Percentiles rank a stretch among this genome's conserved stretches.
Evolutionary conservation across 2,113 vertebrate genomes (phyloP).

Genomic region (Pygoscelis adeliae): DNA sequence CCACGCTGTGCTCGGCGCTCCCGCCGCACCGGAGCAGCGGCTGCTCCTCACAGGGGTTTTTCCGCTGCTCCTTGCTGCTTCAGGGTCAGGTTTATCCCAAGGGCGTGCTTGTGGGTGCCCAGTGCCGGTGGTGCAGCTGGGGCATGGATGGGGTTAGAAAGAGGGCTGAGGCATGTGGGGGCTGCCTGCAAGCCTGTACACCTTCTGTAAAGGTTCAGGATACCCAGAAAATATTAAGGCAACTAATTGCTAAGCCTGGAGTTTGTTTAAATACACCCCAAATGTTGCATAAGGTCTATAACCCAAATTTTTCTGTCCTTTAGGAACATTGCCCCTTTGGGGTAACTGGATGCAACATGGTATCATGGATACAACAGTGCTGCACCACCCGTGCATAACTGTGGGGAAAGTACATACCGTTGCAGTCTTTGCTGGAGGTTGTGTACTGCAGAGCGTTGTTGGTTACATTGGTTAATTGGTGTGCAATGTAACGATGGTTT

Average conservation of each 20-base stretch:
- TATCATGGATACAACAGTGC: rapidly evolving
- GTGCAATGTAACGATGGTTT: background rate
- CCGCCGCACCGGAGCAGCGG: rapidly evolving
- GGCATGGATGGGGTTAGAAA: rapidly evolving
- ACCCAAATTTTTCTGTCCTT: background rate
- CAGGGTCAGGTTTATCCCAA: background rate
- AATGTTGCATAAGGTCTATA: background rate
- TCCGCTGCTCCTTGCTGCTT: background rate
- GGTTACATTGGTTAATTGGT: background rate
- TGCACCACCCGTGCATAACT: rapidly evolving
- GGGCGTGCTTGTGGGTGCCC: background rate
- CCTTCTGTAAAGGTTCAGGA: background rate
- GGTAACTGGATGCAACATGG: background rate
- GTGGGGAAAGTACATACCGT: rapidly evolving
- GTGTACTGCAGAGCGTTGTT: rapidly evolving
- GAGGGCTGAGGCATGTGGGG: background rate
- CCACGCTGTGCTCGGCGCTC: background rate
- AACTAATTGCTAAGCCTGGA: background rate
- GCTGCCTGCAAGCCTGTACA: background rate
- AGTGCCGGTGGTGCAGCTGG: background rate
- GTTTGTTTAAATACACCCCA: background rate
- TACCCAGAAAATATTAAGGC: background rate
- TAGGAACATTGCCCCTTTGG: background rate
- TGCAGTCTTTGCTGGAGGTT: background rate
- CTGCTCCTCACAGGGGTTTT: background rate